Percentiles rank a stretch among this genome's conserved stretches.
These are phyloP conservation scores for Propithecus perrieri DNA, from an alignment of 2,797 vertebrate genomes.

Conservation along the genomic window DNA sequence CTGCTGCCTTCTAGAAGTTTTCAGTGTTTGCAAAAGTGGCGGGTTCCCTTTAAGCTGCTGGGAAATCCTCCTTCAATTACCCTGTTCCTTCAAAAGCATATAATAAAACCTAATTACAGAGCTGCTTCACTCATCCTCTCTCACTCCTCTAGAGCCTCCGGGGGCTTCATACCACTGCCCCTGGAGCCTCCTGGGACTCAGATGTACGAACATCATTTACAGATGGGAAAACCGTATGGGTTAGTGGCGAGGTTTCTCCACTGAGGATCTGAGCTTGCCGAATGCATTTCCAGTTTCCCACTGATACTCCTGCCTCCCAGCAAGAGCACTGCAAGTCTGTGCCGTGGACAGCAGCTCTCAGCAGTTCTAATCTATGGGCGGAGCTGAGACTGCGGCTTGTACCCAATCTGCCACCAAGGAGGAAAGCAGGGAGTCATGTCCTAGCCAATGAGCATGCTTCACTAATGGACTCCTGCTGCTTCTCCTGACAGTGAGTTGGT, in stretches of 20 bases:
- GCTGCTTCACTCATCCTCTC: neutral
- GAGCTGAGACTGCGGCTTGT: neutral
- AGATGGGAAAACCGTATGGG: neutral
- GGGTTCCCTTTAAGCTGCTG: too few relatives aligned
- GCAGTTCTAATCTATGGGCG: neutral
- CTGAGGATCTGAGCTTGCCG: neutral
- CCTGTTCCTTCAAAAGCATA: neutral
- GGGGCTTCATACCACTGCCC: accelerated
- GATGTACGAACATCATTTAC: accelerated
- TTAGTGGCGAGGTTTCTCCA: neutral
- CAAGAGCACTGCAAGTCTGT: accelerated
- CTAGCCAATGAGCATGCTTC: accelerated
- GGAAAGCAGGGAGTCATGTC: neutral
- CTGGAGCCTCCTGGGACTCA: neutral
- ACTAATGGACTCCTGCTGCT: neutral
- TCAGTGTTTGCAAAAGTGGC: neutral
- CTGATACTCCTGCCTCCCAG: too few relatives aligned
- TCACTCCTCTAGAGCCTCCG: neutral
- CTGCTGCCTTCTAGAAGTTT: neutral
- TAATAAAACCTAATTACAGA: neutral
- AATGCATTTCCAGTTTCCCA: neutral
- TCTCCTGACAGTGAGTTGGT: neutral
- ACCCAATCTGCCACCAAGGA: too few relatives aligned
- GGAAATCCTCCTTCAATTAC: neutral
- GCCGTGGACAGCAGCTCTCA: neutral